Conservation (phyloP, 2,113 vertebrate genomes). For the Lepus timidus region DNA sequence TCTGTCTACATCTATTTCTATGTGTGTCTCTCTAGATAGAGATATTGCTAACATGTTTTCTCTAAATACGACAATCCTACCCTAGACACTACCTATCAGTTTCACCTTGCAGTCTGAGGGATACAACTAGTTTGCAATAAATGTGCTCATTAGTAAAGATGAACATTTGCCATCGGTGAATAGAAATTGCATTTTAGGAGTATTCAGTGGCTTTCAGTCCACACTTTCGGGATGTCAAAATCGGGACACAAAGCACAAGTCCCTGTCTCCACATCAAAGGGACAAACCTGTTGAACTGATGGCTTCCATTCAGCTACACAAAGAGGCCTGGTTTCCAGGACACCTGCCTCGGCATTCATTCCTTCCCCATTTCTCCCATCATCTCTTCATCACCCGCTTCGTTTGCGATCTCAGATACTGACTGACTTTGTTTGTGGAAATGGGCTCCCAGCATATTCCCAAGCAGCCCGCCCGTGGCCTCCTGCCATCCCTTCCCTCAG, state of each 20-base stretch:
- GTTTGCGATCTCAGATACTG: neutral
- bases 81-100: neutral
- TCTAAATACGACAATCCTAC: neutral
- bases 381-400: neutral
- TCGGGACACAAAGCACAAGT: neutral
- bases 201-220: neutral
- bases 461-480: neutral
- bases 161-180: neutral
- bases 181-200: neutral
- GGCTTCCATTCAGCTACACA: neutral
- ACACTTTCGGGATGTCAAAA: neutral
- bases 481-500: no score
- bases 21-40: neutral
- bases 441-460: neutral
- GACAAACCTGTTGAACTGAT: neutral
- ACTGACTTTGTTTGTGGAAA: neutral
- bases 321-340: neutral
- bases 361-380: neutral
- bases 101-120: slow-evolving; percentile 21
- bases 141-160: neutral
- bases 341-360: neutral
- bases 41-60: no score
- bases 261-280: neutral
- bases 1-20: neutral
- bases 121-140: neutral